Evolutionary conservation across 2,888 invertebrate species (phyloP).

Genomic region (Altica lythri): DNA sequence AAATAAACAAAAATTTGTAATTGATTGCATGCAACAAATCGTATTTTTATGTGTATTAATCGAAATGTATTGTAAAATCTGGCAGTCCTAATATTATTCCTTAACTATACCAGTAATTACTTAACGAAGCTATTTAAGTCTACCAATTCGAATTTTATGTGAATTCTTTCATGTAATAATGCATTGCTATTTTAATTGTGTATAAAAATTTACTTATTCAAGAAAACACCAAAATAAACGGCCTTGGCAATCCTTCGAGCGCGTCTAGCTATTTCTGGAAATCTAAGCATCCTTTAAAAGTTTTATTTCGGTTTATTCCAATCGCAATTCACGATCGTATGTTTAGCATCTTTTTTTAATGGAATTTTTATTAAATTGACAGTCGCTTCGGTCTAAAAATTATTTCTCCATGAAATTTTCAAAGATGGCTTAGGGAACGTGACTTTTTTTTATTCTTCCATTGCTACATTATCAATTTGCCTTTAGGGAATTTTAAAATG

Average conservation of each 20-base stretch:
- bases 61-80: no score
- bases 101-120: no score
- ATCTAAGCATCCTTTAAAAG: slow-evolving; percentile 20
- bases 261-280: slow-evolving; percentile 27
- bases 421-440: slow-evolving; percentile 2
- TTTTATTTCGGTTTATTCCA: slow-evolving; percentile 14
- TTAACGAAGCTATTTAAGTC: no score
- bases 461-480: slow-evolving; percentile 7
- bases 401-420: slow-evolving; percentile 13
- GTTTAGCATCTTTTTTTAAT: slow-evolving; percentile 9
- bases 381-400: slow-evolving; percentile 1
- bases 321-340: no score
- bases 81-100: no score
- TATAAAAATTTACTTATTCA: slow-evolving; percentile 3
- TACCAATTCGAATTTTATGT: no score
- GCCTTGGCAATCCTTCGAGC: slow-evolving; percentile 18
- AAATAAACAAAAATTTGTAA: no score
- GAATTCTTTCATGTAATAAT: no score
- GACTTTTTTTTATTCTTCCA: slow-evolving; percentile 6
- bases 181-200: no score
- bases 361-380: slow-evolving; percentile 15
- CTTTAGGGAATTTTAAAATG: slow-evolving; percentile 4
- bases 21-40: no score
- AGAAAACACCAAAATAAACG: slow-evolving; percentile 22
- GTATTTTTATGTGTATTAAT: no score